Base-by-base conservation (phyloP, 64 coral and sea anemone genomes). In the Pocillopora verrucosa region DNA sequence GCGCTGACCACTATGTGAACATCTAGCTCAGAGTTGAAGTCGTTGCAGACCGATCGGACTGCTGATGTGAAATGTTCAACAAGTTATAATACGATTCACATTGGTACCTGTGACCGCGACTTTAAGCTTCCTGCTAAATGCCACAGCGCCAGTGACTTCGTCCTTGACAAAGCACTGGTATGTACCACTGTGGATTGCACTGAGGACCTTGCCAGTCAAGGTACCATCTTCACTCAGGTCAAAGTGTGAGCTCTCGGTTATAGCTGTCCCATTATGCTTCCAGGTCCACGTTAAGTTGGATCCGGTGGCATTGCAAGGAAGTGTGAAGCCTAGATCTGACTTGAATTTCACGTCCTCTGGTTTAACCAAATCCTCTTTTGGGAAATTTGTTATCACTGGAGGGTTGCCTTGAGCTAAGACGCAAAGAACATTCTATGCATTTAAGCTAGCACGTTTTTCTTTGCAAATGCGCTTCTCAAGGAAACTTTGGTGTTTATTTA, bases 151-250 rank as follows among this genome's bases (percentile, higher is more conserved):
- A 7, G 20, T 85, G 24, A 57, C 65, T 35, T 83, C 37, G 69
- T 92, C 76, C 4, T 45, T 63, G 4, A 74, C 83, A 59, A 92
- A 92, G 26, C 90, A 92, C 41, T 92, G 90, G 56, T 87, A 92
- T 13, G 76, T 80, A 0, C 90, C 90, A 87, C 76, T 82, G 17
- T 87, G 7, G 7, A 14, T 10, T 16, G 74, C 41, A 0, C 0
- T 0, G 16, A 85, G 65, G n/a, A 14, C 16, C 57, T 38, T 85
- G 12, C 82, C 82, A 26, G 37, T 56, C 30, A 85, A 72, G 22
- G 82, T 85, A 16, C 82, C 82, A 45, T 85, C 36, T 0, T 6
- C 7, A 0, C 19, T 22, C 51, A 85, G 61, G 9, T 9, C 37
- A 19, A 77, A 56, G 4, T 3, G 37, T 6, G 26, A 35, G 10